Conservation (phyloP, 2,888 invertebrate genomes). For the Drosophila multiciliata region DNA sequence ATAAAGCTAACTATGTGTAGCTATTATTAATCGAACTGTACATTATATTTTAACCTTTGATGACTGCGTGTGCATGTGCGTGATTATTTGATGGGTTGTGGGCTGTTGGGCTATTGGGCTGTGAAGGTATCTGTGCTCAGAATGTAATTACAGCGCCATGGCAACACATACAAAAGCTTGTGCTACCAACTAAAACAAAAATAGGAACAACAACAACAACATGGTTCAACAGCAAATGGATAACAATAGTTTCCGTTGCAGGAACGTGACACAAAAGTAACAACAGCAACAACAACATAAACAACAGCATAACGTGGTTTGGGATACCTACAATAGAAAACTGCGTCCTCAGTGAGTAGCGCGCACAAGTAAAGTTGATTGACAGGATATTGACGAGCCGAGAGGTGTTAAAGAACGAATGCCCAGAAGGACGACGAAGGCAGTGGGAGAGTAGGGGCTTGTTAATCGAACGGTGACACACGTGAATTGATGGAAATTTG, state of each 20-base stretch:
- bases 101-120: constrained; percentile 9
- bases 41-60: constrained; percentile 65
- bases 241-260: constrained; percentile 46
- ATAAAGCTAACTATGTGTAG: constrained; percentile 3
- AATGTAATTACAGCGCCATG: constrained; percentile 59
- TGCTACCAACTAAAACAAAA: constrained; percentile 31
- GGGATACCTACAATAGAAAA: constrained; percentile 63
- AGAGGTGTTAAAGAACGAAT: constrained; percentile 14
- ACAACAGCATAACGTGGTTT: constrained; percentile 37
- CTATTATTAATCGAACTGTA: constrained; percentile 18
- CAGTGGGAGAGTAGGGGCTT: constrained; percentile 16
- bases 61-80: constrained; percentile 49
- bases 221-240: constrained; percentile 33
- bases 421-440: background rate
- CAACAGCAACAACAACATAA: constrained; percentile 18
- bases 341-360: constrained; percentile 48
- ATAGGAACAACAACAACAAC: constrained; percentile 33
- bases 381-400: constrained; percentile 55
- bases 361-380: constrained; percentile 61
- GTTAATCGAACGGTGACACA: constrained; percentile 68
- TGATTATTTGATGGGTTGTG: constrained; percentile 33
- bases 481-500: constrained; percentile 35
- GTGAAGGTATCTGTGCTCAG: constrained; percentile 23
- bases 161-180: constrained; percentile 50
- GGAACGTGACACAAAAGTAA: constrained; percentile 45